Conservation (phyloP, 2,113 vertebrate species). For the Malurus melanocephalus region DNA sequence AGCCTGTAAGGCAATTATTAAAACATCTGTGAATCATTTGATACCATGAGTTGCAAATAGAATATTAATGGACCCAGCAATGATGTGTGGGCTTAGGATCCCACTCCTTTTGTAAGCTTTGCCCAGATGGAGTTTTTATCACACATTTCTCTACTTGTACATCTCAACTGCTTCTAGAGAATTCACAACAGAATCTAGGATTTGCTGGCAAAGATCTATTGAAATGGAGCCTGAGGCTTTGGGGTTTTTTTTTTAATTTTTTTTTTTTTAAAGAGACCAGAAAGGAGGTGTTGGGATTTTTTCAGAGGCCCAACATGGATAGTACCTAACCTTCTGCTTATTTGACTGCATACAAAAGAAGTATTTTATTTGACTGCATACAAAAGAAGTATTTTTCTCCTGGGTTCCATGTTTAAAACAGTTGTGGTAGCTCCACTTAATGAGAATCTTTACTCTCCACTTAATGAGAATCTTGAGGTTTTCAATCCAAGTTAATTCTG, state of each 20-base stretch:
- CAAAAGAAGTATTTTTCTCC: not conserved
- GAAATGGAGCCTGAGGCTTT: not conserved
- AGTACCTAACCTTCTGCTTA: not conserved
- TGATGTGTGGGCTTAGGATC: not conserved
- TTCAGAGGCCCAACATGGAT: not conserved
- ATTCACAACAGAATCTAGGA: not conserved
- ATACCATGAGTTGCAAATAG: not conserved
- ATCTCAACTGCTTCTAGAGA: not conserved
- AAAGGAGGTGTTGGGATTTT: not conserved
- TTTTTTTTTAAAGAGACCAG: not conserved
- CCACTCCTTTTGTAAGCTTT: not conserved
- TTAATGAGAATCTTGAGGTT: not conserved
- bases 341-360: not conserved
- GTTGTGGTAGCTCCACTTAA: not conserved
- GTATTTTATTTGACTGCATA: not conserved
- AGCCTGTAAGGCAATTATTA: not conserved
- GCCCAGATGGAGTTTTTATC: not conserved
- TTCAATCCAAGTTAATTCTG: not conserved
- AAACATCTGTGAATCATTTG: not conserved
- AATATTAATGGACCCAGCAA: not conserved
- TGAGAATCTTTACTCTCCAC: not conserved
- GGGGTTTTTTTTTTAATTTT: accelerated
- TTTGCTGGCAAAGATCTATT: not conserved
- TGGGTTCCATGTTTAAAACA: not conserved
- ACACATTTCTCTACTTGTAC: not conserved